Evolutionary conservation across 2,888 invertebrate species (phyloP).

Genomic region (Phanerotoma sp.): DNA sequence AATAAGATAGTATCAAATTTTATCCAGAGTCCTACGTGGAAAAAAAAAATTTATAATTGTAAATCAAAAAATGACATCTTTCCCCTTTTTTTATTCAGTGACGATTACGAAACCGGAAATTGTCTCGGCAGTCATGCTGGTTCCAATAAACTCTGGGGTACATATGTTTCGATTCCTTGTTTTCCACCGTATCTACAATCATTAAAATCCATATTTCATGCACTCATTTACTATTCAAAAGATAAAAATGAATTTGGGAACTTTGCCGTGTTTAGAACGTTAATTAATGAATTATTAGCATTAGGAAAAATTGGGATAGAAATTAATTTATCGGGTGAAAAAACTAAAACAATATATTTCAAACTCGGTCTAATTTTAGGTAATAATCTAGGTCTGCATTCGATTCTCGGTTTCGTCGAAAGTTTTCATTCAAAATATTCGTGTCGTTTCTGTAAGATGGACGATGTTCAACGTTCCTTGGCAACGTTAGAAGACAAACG

Average conservation of each 20-base stretch:
- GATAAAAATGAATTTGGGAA: slow-evolving; percentile 23
- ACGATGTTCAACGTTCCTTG: slow-evolving; percentile 18
- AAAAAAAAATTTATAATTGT: slow-evolving; percentile 12
- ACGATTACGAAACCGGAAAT: slow-evolving; percentile 30
- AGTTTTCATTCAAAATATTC: slow-evolving; percentile 25
- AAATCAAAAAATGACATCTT: slow-evolving; percentile 11
- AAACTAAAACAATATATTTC: slow-evolving; percentile 12
- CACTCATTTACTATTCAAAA: slow-evolving; percentile 24
- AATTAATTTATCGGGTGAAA: slow-evolving; percentile 11
- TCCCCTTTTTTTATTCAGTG: slow-evolving; percentile 25
- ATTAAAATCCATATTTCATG: slow-evolving; percentile 20
- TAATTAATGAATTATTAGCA: slow-evolving; percentile 26
- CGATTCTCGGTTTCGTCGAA: slow-evolving; percentile 28
- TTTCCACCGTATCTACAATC: slow-evolving; percentile 24
- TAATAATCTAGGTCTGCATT: slow-evolving; percentile 30
- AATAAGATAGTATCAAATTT: slow-evolving; percentile 23
- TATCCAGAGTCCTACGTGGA: slow-evolving; percentile 25
- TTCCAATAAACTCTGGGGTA: slow-evolving; percentile 21
- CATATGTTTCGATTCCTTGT: slow-evolving; percentile 22
- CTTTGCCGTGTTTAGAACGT: slow-evolving; percentile 15
- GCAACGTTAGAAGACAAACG: slow-evolving; percentile 11
- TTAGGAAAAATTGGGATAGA: slow-evolving; percentile 24
- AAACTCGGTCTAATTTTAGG: slow-evolving; percentile 25
- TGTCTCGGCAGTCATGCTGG: slow-evolving; percentile 28
- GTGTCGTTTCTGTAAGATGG: slow-evolving; percentile 30